phyloP scores from a whole-genome alignment of 2,113 vertebrate genomes.

The Dromiciops gliroides region DNA sequence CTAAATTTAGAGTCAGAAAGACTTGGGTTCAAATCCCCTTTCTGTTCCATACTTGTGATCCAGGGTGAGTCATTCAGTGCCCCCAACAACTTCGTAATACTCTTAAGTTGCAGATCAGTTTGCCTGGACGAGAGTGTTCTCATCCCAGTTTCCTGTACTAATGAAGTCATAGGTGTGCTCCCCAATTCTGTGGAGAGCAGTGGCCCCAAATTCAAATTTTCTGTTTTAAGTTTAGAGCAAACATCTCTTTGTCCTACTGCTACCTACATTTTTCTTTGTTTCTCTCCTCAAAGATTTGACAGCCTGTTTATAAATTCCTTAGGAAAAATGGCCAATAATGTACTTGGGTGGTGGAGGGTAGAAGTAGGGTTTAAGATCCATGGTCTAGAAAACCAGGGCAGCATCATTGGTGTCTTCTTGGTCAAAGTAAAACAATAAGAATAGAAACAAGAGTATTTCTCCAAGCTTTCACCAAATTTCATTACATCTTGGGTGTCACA shows the following conservation, averaged over 20 bases:
- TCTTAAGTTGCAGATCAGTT: neutral
- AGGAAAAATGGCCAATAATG: neutral
- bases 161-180: neutral
- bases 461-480: neutral
- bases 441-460: neutral
- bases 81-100: neutral
- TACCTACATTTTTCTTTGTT: neutral
- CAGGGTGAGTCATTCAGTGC: neutral
- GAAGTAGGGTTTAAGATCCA: neutral
- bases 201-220: neutral
- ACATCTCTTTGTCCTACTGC: neutral
- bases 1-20: neutral
- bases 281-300: neutral
- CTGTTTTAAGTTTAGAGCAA: neutral
- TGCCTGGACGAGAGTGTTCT: neutral
- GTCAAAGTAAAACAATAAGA: neutral
- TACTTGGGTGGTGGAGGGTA: neutral
- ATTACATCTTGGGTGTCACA: neutral
- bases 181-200: neutral
- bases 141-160: neutral
- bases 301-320: neutral
- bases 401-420: neutral
- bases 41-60: neutral
- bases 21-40: neutral
- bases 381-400: neutral